Evolutionary conservation across 2,113 vertebrate species (phyloP).

Genomic region (Saccopteryx leptura): DNA sequence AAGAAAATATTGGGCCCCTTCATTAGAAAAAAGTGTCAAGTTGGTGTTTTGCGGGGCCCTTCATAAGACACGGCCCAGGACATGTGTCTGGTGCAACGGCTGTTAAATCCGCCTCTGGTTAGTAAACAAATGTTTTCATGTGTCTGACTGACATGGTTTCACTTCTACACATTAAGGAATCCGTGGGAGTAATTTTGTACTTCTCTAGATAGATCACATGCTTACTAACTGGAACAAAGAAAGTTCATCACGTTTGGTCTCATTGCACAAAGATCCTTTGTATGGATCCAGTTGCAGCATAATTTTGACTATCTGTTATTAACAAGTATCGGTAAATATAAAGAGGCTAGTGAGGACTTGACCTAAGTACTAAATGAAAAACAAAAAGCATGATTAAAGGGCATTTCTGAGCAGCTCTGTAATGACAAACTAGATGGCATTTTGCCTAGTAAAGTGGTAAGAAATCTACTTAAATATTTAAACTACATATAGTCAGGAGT

Average conservation of each 20-base stretch:
- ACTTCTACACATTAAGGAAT: not conserved
- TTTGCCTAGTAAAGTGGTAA: not conserved
- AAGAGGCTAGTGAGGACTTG: not conserved
- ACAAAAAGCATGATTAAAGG: not conserved
- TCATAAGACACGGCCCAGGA: too few relatives aligned
- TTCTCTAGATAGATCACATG: not conserved
- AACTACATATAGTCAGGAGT: not conserved
- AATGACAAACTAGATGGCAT: not conserved
- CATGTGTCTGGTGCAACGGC: too few relatives aligned
- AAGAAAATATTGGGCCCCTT: too few relatives aligned
- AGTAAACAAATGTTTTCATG: not conserved
- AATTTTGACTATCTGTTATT: not conserved
- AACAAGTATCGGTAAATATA: not conserved
- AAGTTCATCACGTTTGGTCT: not conserved
- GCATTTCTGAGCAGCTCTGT: not conserved
- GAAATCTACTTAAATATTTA: not conserved
- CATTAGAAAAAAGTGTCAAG: too few relatives aligned
- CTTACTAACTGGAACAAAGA: not conserved
- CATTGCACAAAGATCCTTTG: not conserved
- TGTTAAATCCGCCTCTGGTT: too few relatives aligned
- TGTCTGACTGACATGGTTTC: not conserved
- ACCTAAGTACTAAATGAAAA: not conserved
- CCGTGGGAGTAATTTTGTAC: not conserved
- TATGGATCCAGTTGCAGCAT: not conserved
- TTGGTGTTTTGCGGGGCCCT: too few relatives aligned